Conservation (phyloP, 2,113 vertebrate genomes). For the Catharus bicknelli region DNA sequence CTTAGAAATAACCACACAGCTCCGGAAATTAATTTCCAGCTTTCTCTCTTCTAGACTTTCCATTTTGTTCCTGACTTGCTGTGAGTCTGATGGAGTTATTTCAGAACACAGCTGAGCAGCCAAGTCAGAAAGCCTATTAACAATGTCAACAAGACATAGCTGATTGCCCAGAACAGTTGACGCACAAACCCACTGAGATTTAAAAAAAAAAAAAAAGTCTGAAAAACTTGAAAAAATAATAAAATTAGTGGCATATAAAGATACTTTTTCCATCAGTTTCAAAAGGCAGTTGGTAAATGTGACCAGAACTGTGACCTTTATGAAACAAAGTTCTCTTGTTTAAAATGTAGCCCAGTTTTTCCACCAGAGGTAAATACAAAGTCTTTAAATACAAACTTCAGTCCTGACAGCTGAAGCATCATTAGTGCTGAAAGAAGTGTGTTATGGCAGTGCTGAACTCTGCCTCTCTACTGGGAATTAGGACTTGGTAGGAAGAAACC, state of each 20-base stretch:
- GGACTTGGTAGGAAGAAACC: not conserved
- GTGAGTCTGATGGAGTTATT: slow-evolving; percentile 37
- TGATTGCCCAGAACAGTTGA: slow-evolving; percentile 52
- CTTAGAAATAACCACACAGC: slow-evolving; percentile 32
- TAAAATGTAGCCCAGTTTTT: slow-evolving; percentile 25
- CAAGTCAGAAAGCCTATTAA: slow-evolving; percentile 54
- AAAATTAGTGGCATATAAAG: not conserved
- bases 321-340: slow-evolving; percentile 51
- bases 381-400: slow-evolving; percentile 6
- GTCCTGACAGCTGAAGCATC: slow-evolving; percentile 15
- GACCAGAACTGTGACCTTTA: slow-evolving; percentile 49
- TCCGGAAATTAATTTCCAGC: slow-evolving; percentile 47
- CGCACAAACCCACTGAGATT: not conserved
- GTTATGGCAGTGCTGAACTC: not conserved
- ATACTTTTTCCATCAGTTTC: slow-evolving; percentile 36
- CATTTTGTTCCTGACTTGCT: slow-evolving; percentile 49
- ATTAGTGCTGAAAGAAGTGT: not conserved
- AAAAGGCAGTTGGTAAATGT: slow-evolving; percentile 17
- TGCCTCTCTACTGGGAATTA: not conserved
- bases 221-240: not conserved
- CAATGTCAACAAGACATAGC: slow-evolving; percentile 18
- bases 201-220: not conserved
- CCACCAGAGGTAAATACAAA: slow-evolving; percentile 6
- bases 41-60: slow-evolving; percentile 48
- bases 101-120: slow-evolving; percentile 42